Percentiles rank a stretch among this genome's conserved stretches.
These are phyloP conservation scores for Cheilosia vernalis DNA, from an alignment of 2,888 invertebrate species.

Conservation along the genomic window DNA sequence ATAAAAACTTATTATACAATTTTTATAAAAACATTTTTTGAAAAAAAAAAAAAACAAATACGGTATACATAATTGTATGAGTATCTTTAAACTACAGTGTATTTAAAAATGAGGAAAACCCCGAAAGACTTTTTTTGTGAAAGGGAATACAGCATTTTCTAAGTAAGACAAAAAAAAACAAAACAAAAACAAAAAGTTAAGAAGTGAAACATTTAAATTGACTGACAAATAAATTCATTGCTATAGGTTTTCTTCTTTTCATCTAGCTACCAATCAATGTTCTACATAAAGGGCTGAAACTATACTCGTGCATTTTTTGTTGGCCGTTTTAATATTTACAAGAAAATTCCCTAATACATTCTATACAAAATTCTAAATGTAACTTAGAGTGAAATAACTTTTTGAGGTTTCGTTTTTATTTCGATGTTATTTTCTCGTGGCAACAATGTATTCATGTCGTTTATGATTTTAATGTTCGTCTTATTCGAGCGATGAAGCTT, in stretches of 20 bases:
- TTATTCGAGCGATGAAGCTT: too few relatives aligned
- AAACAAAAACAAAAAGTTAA: neutral
- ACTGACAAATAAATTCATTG: conserved; percentile 55
- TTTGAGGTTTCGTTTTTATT: neutral
- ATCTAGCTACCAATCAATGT: conserved; percentile 11
- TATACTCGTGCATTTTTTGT: neutral
- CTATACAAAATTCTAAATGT: neutral
- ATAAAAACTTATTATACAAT: conserved; percentile 9
- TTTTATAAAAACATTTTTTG: conserved; percentile 35
- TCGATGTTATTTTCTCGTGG: neutral
- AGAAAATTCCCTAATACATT: neutral
- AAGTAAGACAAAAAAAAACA: neutral
- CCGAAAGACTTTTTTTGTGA: neutral
- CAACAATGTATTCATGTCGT: conserved; percentile 14
- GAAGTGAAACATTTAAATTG: conserved; percentile 36
- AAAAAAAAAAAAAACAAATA: conserved; percentile 7
- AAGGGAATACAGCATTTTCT: conserved; percentile 6
- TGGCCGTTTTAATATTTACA: neutral
- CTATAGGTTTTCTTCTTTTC: neutral
- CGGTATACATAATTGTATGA: conserved; percentile 3
- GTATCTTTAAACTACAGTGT: conserved; percentile 17
- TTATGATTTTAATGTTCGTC: neutral
- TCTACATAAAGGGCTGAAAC: conserved; percentile 3
- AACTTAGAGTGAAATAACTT: neutral
- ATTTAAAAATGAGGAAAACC: neutral